These are phyloP conservation scores for Manis pentadactyla DNA, from an alignment of 2,797 vertebrate genomes.

Conservation along the genomic window DNA sequence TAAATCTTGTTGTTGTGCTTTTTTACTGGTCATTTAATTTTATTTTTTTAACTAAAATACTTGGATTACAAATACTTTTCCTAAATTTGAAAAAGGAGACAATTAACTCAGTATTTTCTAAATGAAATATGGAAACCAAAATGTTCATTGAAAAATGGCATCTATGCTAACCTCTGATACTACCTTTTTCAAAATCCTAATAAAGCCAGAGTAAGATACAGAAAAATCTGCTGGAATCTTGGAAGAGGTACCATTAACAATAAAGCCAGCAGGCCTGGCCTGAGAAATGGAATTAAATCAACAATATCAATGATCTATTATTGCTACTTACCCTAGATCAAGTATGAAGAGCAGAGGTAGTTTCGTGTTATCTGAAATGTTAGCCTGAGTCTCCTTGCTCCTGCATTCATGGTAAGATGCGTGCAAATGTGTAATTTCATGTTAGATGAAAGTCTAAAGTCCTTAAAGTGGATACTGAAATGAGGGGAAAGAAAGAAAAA, in stretches of 20 bases:
- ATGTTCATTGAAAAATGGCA: not conserved
- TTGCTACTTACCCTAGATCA: not conserved
- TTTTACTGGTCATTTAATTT: not conserved
- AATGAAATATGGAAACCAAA: constrained; percentile 2
- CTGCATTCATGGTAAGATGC: not conserved
- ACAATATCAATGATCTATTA: not conserved
- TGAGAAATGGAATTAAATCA: not conserved
- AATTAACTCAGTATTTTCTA: not conserved
- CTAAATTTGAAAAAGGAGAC: not conserved
- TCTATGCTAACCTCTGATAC: not conserved
- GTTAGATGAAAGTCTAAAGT: not conserved
- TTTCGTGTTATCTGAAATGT: not conserved
- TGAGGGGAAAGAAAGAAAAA: not conserved
- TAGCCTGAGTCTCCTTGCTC: not conserved
- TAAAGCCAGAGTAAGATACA: not conserved
- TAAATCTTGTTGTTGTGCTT: not conserved
- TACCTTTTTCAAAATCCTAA: not conserved
- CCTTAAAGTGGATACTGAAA: not conserved
- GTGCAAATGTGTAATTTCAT: not conserved
- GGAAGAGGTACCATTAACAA: not conserved
- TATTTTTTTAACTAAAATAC: not conserved
- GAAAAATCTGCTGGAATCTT: not conserved
- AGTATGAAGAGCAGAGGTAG: not conserved
- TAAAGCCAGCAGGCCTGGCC: not conserved
- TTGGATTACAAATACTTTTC: not conserved